Evolutionary conservation across 2,113 vertebrate genomes (phyloP), one percentile per base, ranked within the genome.

Genomic region (Theristicus caerulescens): DNA sequence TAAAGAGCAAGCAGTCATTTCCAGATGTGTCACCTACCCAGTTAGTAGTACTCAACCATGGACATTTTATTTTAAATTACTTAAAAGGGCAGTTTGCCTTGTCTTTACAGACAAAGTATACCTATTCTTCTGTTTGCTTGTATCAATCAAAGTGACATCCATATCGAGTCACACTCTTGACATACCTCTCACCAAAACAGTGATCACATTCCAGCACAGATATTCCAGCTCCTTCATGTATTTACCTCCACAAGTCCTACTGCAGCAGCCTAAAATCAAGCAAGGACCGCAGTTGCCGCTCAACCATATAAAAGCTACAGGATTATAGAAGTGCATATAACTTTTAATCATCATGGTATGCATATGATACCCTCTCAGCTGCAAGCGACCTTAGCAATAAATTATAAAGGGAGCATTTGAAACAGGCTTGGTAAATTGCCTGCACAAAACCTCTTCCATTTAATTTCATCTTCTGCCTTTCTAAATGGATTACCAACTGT

Each of bases 121-220:
- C 10, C 4, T 8, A 36, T 54, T 74, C 93, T 76, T 65, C 74
- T 70, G 25, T 65, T 77, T 31, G 4, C 31, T 76, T 58, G 7
- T 29, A 61, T 42, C 38, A 27, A 58, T n/a, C 46, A 34, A 46
- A 49, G 19, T 38, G 15, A 81, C 51, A 29, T 70, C 54, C 10
- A 3, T 9, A 78, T 22, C 1, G 1, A 72, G 62, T 52, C 16
- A 32, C 3, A 0, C 31, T 54, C 44, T 22, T 54, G 44, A 38
- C 47, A 21, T 13, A 59, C 9, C 24, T 36, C 16, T 34, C 18
- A 29, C 18, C 18, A 5, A 5, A 74, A n/a, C 7, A 36, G 29
- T 5, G 32, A 71, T 21, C n/a, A 14, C 9, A 36, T 13, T 55
- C 32, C 55, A 70, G 51, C 54, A 36, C 36, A 58, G 36, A 22